Conservation (phyloP, 2,797 vertebrate genomes). For the Loriculus beryllinus region DNA sequence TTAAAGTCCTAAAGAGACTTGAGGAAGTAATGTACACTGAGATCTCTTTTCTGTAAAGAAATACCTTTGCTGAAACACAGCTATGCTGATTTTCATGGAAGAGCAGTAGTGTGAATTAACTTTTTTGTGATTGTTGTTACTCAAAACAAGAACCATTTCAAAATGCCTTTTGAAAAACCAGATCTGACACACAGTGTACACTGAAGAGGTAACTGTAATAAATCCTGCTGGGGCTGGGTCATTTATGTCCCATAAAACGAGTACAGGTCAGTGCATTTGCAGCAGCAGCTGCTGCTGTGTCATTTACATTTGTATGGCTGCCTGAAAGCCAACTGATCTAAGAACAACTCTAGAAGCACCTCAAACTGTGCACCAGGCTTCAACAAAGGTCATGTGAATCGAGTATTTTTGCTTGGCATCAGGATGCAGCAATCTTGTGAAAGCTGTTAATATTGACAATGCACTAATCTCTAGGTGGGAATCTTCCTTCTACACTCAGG, state of each 20-base stretch:
- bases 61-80: neutral
- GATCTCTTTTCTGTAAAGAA: neutral
- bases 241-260: neutral
- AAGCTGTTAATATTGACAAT: constrained; percentile 28
- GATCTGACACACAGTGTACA: neutral
- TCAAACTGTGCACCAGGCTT: neutral
- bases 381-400: neutral
- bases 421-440: neutral
- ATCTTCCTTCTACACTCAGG: neutral
- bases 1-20: neutral
- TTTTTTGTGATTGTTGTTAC: neutral
- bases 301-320: neutral
- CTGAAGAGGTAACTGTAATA: neutral
- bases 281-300: neutral
- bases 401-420: neutral
- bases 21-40: neutral
- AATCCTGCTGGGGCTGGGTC: neutral
- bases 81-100: neutral
- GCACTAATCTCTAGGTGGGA: neutral
- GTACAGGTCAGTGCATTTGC: neutral
- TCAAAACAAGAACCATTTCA: neutral
- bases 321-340: neutral
- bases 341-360: neutral
- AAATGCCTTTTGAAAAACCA: neutral
- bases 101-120: neutral